Evolutionary conservation across 2,113 vertebrate species (phyloP), one percentile per base, ranked within the genome.

Genomic region (Austrofundulus limnaeus): DNA sequence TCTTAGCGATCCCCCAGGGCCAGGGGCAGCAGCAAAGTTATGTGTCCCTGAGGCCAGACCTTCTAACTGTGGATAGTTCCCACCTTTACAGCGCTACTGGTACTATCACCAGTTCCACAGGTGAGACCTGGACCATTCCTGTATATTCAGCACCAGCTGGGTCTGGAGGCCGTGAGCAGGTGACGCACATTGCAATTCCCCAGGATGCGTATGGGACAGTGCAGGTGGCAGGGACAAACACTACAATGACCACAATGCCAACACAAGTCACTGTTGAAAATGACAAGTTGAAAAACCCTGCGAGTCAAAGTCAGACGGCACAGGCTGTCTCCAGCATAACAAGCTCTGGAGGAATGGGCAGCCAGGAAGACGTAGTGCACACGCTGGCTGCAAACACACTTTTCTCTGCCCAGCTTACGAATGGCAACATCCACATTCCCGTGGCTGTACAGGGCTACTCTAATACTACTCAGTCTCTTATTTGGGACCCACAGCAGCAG

Each of bases 391-490:
- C 89, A 34, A 89, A 89, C 77, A 82, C 88, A 4, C 77, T 99
- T 73, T 99, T 99, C 83, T 96, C 97, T 38, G 96, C 97, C 2
- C 97, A 99, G 91, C 95, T 99, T 79, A 98, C 99, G 96, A 99
- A 99, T 82, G 97, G 97, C 77, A 99, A 98, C 93, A 96, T 99
- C 90, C 97, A 99, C 94, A 98, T 99, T 94, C 97, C 97, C 28
- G 96, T 99, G 81, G 95, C 97, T 23, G 96, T 99, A 66, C 97
- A 99, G 88, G 96, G 96, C 79, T 94, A 96, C 0, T 94, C 98
- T 74, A 95, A 96, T 6, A 88, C 95, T 5, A 95, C 96, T 5
- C 97, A 99, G 88, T 96, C 97, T 1, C 94, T 98, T 67, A 98
- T 98, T 90, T 99, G 97, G 97, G 97, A 99, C 88, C 97, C 97